Evolutionary conservation across 2,888 invertebrate genomes (phyloP), one percentile per base, ranked within the genome.

Genomic region (Halictus ligatus): DNA sequence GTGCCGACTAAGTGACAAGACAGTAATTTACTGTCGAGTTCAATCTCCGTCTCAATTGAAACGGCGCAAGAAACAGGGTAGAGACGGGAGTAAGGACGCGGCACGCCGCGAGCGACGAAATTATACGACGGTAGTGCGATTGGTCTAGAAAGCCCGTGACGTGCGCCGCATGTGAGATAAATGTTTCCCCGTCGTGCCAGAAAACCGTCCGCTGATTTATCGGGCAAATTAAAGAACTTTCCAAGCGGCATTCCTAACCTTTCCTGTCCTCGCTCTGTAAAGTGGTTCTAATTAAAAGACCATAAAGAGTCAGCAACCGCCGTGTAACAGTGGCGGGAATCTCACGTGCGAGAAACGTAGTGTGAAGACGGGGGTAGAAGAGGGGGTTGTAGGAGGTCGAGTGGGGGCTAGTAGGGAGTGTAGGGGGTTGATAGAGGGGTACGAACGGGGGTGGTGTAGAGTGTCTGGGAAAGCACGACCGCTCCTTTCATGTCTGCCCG

Each of bases 221-320:
- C 92, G 92, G 84, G 85, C 89, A 93, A 93, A 93, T 93, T 93
- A 93, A 92, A 93, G 90, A 93, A 93, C 92, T 93, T 93, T 91
- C 81, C 87, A 90, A 88, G 88, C 89, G 90, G 90, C 89, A 91
- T 93, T 93, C 89, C 90, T 90, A 88, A 90, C 90, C 85, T 89
- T 88, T 89, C 83, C 88, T 86, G 87, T 89, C 83, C 91, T 90
- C 91, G 89, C 91, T 91, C 87, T 83, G 91, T 91, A 93, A 94
- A 94, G 93, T 93, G 91, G 91, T 89, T 93, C 93, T 94, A 94
- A 94, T 94, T 93, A 93, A 93, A 93, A 92, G 92, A 92, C 92
- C 91, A 92, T 94, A 92, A 94, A 94, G 93, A 93, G 92, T 91
- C 90, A 91, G 91, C 91, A 88, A 87, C 85, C 89, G 88, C 86